Base-by-base conservation (phyloP, 2,888 invertebrate genomes). In the Drosophila silvestris region DNA sequence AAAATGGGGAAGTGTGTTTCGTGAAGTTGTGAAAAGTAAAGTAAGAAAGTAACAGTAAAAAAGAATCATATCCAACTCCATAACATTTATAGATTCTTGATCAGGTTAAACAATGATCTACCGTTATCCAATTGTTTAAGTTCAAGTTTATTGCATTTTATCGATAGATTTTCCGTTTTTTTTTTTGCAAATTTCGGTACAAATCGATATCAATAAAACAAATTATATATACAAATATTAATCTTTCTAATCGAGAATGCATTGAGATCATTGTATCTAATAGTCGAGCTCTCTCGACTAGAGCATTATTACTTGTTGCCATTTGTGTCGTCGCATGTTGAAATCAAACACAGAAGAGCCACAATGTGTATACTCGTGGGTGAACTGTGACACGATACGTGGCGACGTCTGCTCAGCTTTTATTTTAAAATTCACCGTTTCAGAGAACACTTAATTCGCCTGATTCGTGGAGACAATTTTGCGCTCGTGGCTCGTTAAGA, bases 401-500 rank as follows among this genome's bases (percentile, higher is more conserved):
- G 19, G 39, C 33, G 28, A 14, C 9, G 28, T 32, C 35, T 33
- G 37, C 37, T 10, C 44, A 32, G 30, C 22, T 26, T 14, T 41
- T 12, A 41, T 47, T 56, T 71, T 37, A 30, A 56, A 53, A 74
- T 44, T 47, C 6, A 26, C 16, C 22, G 19, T 39, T 65, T 60
- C 33, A 37, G 16, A 26, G 26, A 60, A 30, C n/a, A 35, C 50
- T 41, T 33, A 39, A 51, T 26, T 51, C 22, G 32, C 5, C 26
- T 33, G 58, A 69, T 62, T 62, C 47, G 44, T 41, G 47, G 32
- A 44, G 35, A 54, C 44, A 65, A 44, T 65, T 77, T 72, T 58
- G 54, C 50, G 26, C 37, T 47, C n/a, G 47, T 44, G 67, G 44
- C 57, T 57, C 57, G 61, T 62, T 68, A 41, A 60, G 63, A 70